These are phyloP conservation scores for Suricata suricatta DNA, from an alignment of 2,113 vertebrate genomes.

Conservation along the genomic window DNA sequence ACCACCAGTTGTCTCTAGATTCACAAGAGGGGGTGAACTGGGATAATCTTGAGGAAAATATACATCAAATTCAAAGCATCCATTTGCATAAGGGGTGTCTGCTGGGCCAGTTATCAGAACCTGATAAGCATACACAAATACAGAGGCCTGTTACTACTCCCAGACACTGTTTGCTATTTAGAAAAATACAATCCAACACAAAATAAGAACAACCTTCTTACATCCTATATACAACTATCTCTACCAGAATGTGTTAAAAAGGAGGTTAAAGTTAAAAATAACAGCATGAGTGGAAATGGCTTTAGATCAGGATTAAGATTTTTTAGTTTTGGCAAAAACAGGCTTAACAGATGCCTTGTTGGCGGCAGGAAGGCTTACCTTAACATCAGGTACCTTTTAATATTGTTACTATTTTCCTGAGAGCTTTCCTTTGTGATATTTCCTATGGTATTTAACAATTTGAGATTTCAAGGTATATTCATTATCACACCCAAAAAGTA, in stretches of 20 bases:
- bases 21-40: constrained; percentile 98
- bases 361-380: not conserved
- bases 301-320: not conserved
- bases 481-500: not conserved
- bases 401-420: not conserved
- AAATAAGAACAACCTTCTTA: not conserved
- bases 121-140: constrained; percentile 79
- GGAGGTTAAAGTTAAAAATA: not conserved
- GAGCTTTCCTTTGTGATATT: not conserved
- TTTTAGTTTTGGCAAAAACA: constrained; percentile 30
- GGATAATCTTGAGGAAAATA: constrained; percentile 99
- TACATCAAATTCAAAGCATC: constrained; percentile 99
- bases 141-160: not conserved
- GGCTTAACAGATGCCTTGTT: not conserved
- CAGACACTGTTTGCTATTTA: not conserved
- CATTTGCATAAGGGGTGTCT: constrained; percentile 98
- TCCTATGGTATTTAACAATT: not conserved
- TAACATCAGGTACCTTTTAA: constrained; percentile 16
- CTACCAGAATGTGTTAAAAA: not conserved
- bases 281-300: not conserved
- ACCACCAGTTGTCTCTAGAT: constrained; percentile 98
- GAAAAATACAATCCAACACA: not conserved
- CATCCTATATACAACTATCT: not conserved
- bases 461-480: not conserved
- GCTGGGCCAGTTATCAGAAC: constrained; percentile 98